These are phyloP conservation scores for Euphydryas editha DNA, from an alignment of 2,888 invertebrate species.

Conservation along the genomic window DNA sequence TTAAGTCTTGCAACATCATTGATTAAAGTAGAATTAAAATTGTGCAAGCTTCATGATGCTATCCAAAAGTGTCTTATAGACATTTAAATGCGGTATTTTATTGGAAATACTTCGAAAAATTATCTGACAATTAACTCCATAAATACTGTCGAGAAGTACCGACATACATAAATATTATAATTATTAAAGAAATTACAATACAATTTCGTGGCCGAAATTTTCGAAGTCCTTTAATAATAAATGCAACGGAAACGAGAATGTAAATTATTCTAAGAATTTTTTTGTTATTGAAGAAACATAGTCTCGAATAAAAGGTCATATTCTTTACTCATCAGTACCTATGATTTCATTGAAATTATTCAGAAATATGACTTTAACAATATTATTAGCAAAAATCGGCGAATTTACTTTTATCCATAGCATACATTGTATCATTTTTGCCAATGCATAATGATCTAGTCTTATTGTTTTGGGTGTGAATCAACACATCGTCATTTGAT, in stretches of 20 bases:
- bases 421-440: no score
- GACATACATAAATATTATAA: slow-evolving; percentile 47
- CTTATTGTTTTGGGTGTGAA: no score
- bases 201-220: slow-evolving; percentile 42
- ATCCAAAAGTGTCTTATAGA: slow-evolving; percentile 32
- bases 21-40: slow-evolving; percentile 7
- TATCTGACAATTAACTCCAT: slow-evolving; percentile 46
- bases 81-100: slow-evolving; percentile 34
- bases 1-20: slow-evolving; percentile 9
- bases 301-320: neutral
- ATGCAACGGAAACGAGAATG: slow-evolving; percentile 21
- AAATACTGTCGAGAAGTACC: slow-evolving; percentile 37
- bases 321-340: neutral
- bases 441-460: neutral
- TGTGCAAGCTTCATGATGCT: slow-evolving; percentile 14
- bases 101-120: slow-evolving; percentile 43
- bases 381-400: neutral
- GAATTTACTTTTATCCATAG: neutral
- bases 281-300: slow-evolving; percentile 1
- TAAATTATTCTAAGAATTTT: slow-evolving; percentile 28
- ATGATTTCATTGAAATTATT: neutral
- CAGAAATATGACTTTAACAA: neutral
- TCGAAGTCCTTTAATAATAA: slow-evolving; percentile 27
- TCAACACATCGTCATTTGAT: no score
- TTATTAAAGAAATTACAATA: slow-evolving; percentile 48